phyloP scores from a whole-genome alignment of 30 jellyfish, hydroid and myxozoan species.

The Hydractinia symbiolongicarpus region DNA sequence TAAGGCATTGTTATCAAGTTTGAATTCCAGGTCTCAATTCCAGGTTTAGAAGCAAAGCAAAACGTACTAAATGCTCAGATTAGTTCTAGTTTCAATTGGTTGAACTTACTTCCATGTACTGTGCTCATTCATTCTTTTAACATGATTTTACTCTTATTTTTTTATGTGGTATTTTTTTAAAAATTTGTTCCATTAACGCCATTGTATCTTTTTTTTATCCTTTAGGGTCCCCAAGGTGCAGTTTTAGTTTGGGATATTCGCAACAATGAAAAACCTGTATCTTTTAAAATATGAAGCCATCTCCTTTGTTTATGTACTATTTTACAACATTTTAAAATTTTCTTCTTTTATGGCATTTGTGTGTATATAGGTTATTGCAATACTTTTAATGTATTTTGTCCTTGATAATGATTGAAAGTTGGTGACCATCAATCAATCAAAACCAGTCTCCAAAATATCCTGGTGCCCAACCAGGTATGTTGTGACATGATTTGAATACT shows the following conservation, averaged over 20 bases:
- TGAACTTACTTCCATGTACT: too few relatives aligned
- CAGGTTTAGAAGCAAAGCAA: too few relatives aligned
- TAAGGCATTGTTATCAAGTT: slow-evolving; percentile 1
- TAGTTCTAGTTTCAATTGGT: too few relatives aligned
- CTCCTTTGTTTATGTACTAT: slow-evolving; percentile 10
- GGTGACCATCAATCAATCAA: slow-evolving; percentile 54
- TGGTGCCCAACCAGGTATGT: slow-evolving; percentile 94
- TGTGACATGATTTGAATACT: neutral
- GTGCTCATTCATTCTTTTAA: too few relatives aligned
- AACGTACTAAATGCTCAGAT: too few relatives aligned
- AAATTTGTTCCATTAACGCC: too few relatives aligned
- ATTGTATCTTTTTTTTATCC: neutral
- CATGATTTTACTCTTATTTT: too few relatives aligned
- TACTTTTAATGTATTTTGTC: neutral
- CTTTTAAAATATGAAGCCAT: neutral
- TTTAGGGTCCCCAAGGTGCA: slow-evolving; percentile 83
- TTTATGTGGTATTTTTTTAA: too few relatives aligned
- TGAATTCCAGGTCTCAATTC: too few relatives aligned
- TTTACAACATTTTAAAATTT: neutral
- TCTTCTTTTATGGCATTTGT: neutral
- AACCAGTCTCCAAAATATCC: slow-evolving; percentile 59
- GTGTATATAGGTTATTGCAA: neutral
- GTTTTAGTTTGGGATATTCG: slow-evolving; percentile 95
- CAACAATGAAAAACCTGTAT: slow-evolving; percentile 78
- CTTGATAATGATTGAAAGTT: neutral